Evolutionary conservation across 2,888 invertebrate species (phyloP), one percentile per base, ranked within the genome.

Genomic region (Archips crataeganus): DNA sequence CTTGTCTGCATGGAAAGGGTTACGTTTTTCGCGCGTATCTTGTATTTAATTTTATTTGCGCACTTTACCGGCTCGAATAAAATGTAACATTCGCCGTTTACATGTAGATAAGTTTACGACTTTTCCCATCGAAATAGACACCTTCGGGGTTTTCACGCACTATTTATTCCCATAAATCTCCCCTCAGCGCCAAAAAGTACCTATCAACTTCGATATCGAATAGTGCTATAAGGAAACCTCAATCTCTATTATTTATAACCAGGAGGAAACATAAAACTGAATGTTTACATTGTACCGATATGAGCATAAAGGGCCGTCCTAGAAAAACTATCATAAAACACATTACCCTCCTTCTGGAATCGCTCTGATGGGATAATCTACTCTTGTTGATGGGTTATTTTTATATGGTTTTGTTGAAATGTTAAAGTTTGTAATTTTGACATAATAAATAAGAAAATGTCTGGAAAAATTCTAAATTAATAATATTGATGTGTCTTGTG

Each of bases 311-410:
- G 70, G 75, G 73, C 74, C 70, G 72, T 73, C 75, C 78, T 77
- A 85, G 79, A 81, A 84, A 83, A 85, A 79, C 74, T 76, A 77
- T 64, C 66, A 76, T 76, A 75, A 79, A 80, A 76, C 70, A 63
- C 75, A 78, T 76, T 72, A 72, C 71, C 66, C 70, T 42, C 74
- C 49, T 74, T 70, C 70, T 76, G 68, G 76, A 74, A 62, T 66
- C 60, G 47, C 59, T 13, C 66, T 62, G 51, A 71, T 75, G 69
- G 45, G 64, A 75, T 72, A 72, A 69, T 69, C 64, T 39, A 51
- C 60, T 62, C 54, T 13, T 68, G 54, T 57, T 51, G 39, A 68
- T 68, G 57, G 36, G 72, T 8, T 23, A 0, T 23, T 54, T 15
- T n/a, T 1, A n/a, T 36, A 57, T 54, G 66, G 51, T 39, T 47